These are phyloP conservation scores for Heteromurus nitidus DNA, from an alignment of 2,888 invertebrate genomes.

Conservation along the genomic window DNA sequence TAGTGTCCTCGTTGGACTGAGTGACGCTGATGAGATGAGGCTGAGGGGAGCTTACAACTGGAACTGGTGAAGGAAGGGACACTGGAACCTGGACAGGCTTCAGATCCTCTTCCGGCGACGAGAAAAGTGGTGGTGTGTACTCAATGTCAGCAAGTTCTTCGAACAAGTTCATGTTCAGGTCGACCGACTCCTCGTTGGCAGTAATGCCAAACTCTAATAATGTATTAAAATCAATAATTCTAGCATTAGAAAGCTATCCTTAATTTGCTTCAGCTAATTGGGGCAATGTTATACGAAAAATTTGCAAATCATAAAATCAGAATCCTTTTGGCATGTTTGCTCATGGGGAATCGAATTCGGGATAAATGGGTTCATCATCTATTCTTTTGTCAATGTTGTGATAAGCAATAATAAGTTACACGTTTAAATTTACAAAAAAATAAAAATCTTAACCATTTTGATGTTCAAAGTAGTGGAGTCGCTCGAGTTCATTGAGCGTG, in stretches of 20 bases:
- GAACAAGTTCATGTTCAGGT: slow-evolving; percentile 69
- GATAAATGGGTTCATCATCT: slow-evolving; percentile 64
- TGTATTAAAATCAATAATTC: slow-evolving; percentile 11
- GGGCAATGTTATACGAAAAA: too few relatives aligned
- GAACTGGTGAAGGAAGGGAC: background rate
- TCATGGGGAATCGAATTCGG: slow-evolving; percentile 64
- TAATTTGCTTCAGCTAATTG: slow-evolving; percentile 1
- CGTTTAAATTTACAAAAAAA: background rate
- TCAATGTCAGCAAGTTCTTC: slow-evolving; percentile 69
- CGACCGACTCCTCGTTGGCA: slow-evolving; percentile 66
- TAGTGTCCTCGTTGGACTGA: slow-evolving; percentile 2
- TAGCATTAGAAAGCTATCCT: background rate
- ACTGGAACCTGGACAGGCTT: slow-evolving; percentile 12
- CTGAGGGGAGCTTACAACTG: background rate
- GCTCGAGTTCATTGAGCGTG: slow-evolving; percentile 62
- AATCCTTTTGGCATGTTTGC: slow-evolving; percentile 62
- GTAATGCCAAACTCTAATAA: slow-evolving; percentile 52
- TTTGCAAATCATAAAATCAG: slow-evolving; percentile 54
- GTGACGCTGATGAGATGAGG: background rate
- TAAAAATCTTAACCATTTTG: slow-evolving; percentile 22
- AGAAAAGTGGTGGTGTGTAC: slow-evolving; percentile 55
- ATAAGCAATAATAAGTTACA: background rate
- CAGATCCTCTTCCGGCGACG: slow-evolving; percentile 25
- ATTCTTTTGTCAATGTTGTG: background rate
- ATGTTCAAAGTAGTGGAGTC: slow-evolving; percentile 34